Conservation (phyloP, 1,140 invertebrate species). For the Elysia chlorotica region DNA sequence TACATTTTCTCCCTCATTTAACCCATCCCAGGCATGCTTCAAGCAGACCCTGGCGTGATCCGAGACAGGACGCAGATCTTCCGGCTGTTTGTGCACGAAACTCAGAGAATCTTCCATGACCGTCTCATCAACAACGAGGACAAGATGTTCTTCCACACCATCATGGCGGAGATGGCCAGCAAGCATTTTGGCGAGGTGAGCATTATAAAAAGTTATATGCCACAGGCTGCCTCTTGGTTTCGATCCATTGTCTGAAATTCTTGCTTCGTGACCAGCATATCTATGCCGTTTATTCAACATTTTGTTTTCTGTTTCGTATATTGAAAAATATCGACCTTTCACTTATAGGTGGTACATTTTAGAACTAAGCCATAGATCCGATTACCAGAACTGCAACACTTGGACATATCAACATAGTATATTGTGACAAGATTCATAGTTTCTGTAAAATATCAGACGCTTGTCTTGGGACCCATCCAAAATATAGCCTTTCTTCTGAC, state of each 20-base stretch:
- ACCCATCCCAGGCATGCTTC: constrained; percentile 58
- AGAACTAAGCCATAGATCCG: too few species aligned
- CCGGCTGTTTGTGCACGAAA: constrained; percentile 62
- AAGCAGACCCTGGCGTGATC: constrained; percentile 57
- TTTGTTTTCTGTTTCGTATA: background rate
- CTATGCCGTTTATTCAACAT: background rate
- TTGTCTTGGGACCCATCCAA: too few species aligned
- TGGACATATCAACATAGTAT: too few species aligned
- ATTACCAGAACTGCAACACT: too few species aligned
- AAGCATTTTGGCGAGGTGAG: constrained; percentile 62
- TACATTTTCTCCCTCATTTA: too few species aligned
- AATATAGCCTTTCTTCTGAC: too few species aligned
- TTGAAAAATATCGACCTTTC: too few species aligned
- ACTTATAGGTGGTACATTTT: too few species aligned
- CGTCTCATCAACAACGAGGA: constrained; percentile 62
- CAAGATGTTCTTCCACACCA: constrained; percentile 60
- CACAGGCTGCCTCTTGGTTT: too few species aligned
- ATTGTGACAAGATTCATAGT: too few species aligned
- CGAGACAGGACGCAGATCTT: constrained; percentile 57
- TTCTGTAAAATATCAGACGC: too few species aligned
- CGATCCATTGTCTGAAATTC: background rate
- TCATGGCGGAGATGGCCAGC: constrained; percentile 59
- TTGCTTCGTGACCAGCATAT: background rate
- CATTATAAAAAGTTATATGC: too few species aligned
- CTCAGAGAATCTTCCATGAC: constrained; percentile 63